Evolutionary conservation across 1,140 invertebrate genomes (phyloP), one percentile per base, ranked within the genome.

Genomic region (Papilio dardanus): DNA sequence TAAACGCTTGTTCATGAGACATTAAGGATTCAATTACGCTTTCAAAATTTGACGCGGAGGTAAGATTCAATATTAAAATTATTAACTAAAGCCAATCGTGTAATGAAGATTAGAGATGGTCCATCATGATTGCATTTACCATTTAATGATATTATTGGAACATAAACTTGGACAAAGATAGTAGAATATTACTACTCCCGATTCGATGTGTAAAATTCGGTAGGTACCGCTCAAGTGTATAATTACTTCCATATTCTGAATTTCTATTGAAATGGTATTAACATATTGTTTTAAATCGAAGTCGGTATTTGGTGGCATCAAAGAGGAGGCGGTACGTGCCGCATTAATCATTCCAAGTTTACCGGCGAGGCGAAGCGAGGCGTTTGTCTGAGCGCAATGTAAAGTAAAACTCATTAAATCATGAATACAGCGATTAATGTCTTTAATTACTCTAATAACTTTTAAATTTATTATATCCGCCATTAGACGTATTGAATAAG

Each of bases 371-470:
- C 37, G 28, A 46, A 42, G 16, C 37, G 28, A 46, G 33, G 40
- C 68, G 28, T 71, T 71, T 71, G 68, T 50, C 40, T 71, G 40
- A 71, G 40, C 37, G 37, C 40, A 71, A 71, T 71, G 68, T 71
- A 46, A 71, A 46, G 68, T 50, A 71, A 71, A 71, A 46, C 21
- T 71, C 68, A 71, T 71, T 71, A 50, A 71, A 71, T 46, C 68
- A 46, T 46, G 68, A 30, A 71, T 71, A 71, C 68, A 50, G 40
- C 37, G 68, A 71, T 71, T 46, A 71, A 71, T 46, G 68, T 42
- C 68, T 46, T 71, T 71, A 71, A 71, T 71, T 71, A 46, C 40
- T 71, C 68, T 46, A 71, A 71, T 71, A 71, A 71, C 68, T 71
- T 71, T 71, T 31, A 46, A 46, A 71, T 71, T 71, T 46, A 71